These are phyloP conservation scores for Catharus minimus DNA, from an alignment of 2,113 vertebrate genomes.

Conservation along the genomic window DNA sequence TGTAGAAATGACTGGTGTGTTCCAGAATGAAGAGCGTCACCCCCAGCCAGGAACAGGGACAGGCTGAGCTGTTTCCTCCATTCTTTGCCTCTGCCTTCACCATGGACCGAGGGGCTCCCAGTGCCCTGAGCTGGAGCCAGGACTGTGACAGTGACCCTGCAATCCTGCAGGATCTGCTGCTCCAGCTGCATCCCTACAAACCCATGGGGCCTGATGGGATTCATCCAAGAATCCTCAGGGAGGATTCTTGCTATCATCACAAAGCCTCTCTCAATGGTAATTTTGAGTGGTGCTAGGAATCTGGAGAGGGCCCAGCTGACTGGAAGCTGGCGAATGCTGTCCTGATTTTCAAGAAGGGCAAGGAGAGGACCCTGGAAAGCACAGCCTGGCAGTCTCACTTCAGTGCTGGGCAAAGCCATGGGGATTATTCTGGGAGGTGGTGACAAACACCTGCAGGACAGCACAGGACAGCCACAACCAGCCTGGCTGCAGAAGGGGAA, in stretches of 20 bases:
- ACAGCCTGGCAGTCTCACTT: not conserved
- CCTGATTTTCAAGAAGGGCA: not conserved
- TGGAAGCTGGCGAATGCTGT: not conserved
- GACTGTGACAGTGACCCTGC: not conserved
- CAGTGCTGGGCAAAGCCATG: not conserved
- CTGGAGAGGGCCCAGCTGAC: slow-evolving; percentile 13
- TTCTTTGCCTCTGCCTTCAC: not conserved
- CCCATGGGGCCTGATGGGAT: not conserved
- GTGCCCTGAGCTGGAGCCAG: not conserved
- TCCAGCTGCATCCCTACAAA: not conserved
- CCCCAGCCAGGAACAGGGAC: not conserved
- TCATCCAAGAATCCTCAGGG: not conserved
- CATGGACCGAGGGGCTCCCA: too few relatives aligned
- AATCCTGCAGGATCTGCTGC: not conserved
- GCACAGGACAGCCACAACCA: not conserved
- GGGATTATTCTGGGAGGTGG: not conserved
- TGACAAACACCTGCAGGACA: not conserved
- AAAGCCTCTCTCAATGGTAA: not conserved
- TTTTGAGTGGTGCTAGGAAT: not conserved
- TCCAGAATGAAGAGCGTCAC: not conserved
- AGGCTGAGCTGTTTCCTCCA: not conserved
- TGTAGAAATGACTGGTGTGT: not conserved
- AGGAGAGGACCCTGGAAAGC: not conserved
- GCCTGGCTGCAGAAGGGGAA: not conserved
- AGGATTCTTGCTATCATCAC: not conserved